Conservation (phyloP, 2,888 invertebrate species). For the Ectemnius continuus region DNA sequence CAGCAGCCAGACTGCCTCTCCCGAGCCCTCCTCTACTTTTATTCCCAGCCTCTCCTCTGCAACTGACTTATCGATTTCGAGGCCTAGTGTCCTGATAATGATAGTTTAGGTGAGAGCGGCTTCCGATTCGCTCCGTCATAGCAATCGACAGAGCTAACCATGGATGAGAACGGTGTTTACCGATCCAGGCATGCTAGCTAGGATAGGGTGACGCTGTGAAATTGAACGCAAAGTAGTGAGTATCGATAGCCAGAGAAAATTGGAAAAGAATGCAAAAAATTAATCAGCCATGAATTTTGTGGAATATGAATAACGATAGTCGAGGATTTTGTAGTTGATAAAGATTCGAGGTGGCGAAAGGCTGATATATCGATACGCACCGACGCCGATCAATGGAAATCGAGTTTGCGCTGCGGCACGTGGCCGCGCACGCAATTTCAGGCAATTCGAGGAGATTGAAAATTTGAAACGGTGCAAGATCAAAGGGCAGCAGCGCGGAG, state of each 20-base stretch:
- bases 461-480: constrained; percentile 47
- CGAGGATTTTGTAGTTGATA: not conserved
- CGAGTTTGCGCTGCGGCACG: constrained; percentile 43
- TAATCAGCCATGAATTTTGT: constrained; percentile 1
- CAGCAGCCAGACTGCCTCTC: constrained; percentile 20
- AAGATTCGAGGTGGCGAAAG: not conserved
- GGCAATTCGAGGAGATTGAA: constrained; percentile 47
- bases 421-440: constrained; percentile 25
- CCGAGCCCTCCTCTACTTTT: constrained; percentile 34
- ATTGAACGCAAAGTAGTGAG: constrained; percentile 62
- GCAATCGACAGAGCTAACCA: constrained; percentile 38
- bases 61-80: constrained; percentile 15
- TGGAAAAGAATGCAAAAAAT: not conserved
- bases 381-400: constrained; percentile 15
- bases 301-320: not conserved
- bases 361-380: not conserved
- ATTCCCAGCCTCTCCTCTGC: constrained; percentile 6
- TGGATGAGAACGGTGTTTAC: constrained; percentile 49
- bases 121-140: not conserved
- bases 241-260: not conserved
- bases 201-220: constrained; percentile 51
- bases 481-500: constrained; percentile 53
- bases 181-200: constrained; percentile 40
- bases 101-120: constrained; percentile 10
- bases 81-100: constrained; percentile 14